Conservation (phyloP, 2,113 vertebrate species). For the Xenotilapia longispinis region DNA sequence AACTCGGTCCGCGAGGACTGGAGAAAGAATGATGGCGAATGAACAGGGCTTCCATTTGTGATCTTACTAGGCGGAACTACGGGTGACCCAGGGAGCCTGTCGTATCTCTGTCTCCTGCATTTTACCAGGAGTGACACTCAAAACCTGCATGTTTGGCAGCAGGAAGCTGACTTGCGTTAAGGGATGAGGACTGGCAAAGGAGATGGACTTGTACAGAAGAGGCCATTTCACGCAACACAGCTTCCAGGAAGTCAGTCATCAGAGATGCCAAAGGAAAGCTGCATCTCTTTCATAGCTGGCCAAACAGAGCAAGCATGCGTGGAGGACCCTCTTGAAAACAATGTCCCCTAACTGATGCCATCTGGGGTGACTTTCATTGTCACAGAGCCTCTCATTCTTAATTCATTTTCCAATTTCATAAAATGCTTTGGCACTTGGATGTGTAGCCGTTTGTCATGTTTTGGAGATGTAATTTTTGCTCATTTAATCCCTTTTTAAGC, state of each 20-base stretch:
- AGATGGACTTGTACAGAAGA: conserved; percentile 42
- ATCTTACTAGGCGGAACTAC: not conserved
- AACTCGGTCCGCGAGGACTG: not conserved
- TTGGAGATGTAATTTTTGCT: not conserved
- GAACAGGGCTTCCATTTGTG: not conserved
- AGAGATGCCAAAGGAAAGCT: conserved; percentile 48
- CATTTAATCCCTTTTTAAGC: not conserved
- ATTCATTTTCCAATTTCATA: conserved; percentile 31
- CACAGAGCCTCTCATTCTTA: conserved; percentile 17
- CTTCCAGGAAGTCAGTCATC: conserved; percentile 61
- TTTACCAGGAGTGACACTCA: conserved; percentile 32
- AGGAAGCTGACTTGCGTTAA: conserved; percentile 31
- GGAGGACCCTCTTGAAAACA: conserved; percentile 53
- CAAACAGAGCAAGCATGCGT: conserved; percentile 56
- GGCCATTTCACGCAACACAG: conserved; percentile 62
- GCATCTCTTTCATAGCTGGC: conserved; percentile 55
- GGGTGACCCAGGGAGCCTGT: conserved; percentile 2
- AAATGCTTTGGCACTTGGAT: not conserved
- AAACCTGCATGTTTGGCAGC: not conserved
- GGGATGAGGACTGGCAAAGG: conserved; percentile 30
- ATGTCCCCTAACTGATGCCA: conserved; percentile 58
- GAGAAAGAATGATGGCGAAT: not conserved
- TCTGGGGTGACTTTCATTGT: conserved; percentile 45
- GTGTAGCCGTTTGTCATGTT: not conserved
- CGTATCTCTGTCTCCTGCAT: not conserved